Conservation (phyloP, 1,140 invertebrate genomes). For the Manduca sexta region DNA sequence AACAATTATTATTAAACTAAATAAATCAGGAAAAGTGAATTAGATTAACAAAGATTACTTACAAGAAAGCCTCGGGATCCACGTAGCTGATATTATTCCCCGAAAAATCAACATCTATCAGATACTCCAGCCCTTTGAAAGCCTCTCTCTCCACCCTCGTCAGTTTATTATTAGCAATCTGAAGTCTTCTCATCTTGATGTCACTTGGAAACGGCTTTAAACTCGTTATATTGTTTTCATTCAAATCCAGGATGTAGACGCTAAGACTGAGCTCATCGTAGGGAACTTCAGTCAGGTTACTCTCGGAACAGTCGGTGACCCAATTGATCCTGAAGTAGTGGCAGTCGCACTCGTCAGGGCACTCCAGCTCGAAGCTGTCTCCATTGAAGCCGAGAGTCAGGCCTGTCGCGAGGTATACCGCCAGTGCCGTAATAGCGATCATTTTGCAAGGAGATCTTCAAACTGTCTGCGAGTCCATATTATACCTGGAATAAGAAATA, state of each 20-base stretch:
- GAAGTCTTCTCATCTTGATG: conserved; percentile 80
- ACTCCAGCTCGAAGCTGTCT: conserved; percentile 78
- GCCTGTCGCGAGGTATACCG: conserved; percentile 28
- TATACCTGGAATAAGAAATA: background rate
- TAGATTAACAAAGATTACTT: conserved; percentile 54
- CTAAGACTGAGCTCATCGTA: conserved; percentile 79
- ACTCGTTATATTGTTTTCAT: conserved; percentile 78
- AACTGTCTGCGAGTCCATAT: background rate
- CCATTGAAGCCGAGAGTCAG: conserved; percentile 69
- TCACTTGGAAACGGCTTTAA: conserved; percentile 76
- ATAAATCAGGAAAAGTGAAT: background rate
- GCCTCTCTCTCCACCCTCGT: conserved; percentile 75
- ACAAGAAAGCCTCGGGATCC: conserved; percentile 81
- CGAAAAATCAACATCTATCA: conserved; percentile 81
- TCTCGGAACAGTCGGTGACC: conserved; percentile 85
- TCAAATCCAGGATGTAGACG: conserved; percentile 82
- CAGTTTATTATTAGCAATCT: conserved; percentile 79
- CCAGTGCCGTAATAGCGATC: conserved; percentile 27
- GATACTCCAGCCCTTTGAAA: conserved; percentile 77
- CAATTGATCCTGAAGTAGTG: conserved; percentile 85
- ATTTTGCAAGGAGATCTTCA: conserved; percentile 30
- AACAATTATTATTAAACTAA: too few relatives aligned
- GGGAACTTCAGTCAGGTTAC: conserved; percentile 81
- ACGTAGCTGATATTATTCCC: conserved; percentile 77
- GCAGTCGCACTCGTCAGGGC: conserved; percentile 82